Base-by-base conservation (phyloP, 2,888 invertebrate species). In the Folsomia manolachei region DNA sequence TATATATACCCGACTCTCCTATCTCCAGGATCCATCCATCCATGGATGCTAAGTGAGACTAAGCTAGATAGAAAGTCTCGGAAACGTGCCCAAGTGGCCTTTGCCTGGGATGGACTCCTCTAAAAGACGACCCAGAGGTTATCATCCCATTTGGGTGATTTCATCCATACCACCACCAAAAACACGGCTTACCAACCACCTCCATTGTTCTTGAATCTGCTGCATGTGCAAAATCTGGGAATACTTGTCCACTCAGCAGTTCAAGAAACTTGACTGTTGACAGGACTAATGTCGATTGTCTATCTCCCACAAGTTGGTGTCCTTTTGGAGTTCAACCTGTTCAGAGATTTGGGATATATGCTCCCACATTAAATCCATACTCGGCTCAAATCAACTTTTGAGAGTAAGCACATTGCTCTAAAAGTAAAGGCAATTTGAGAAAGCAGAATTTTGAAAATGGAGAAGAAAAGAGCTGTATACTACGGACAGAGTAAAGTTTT, bases 211-310 rank as follows among this genome's bases (percentile, higher is more conserved):
- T 14, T 14, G 7, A 14, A 9, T 56, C 19, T n/a, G 56, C 56
- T 19, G 56, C 7, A n/a, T 56, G 39, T 56, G 56, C 56, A 56
- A 56, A 56, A 56, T 7, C 7, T 9, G 21, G 19, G 19, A 56
- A 56, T 56, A 18, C 11, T n/a, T 56, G 56, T 56, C 56, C 56
- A 56, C 56, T 56, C 56, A 56, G 56, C 56, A 56, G 18, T 14
- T 56, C 21, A 4, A 39, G 39, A 39, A 39, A 14, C 21, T 21
- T n/a, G 56, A 56, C 56, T 56, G 56, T 56, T 56, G 56, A 56
- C 56, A 56, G 56, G 21, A 56, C 11, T 56, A 56, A 56, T 56
- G 56, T 7, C n/a, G n/a, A n/a, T n/a, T n/a, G n/a, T n/a, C n/a
- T n/a, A 7, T 19, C 19, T 56, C 56, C 21, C 56, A n/a, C n/a